phyloP scores from a whole-genome alignment of 1,140 invertebrate species.

The Pantala flavescens region DNA sequence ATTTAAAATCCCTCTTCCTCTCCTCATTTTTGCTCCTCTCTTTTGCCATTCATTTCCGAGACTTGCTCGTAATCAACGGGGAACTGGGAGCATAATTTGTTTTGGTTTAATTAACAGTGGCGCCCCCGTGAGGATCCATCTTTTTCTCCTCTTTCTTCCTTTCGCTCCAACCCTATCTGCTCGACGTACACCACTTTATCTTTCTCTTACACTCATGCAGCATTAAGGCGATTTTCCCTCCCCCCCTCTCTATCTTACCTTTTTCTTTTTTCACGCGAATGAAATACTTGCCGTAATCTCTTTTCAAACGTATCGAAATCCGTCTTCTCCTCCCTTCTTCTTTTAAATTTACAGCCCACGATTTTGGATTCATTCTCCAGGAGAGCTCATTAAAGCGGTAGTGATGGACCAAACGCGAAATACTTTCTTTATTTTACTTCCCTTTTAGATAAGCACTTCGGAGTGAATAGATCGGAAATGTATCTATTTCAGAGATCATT shows the following conservation, averaged over 20 bases:
- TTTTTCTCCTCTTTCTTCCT: not conserved
- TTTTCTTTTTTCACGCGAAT: not conserved
- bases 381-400: too few species aligned
- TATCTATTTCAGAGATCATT: too few species aligned
- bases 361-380: too few species aligned
- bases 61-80: not conserved
- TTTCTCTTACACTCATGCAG: too few species aligned
- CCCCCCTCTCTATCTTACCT: not conserved
- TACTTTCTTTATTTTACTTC: too few species aligned
- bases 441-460: too few species aligned
- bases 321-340: not conserved
- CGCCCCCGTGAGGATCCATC: not conserved
- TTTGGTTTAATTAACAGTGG: slow-evolving; percentile 10
- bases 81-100: slow-evolving; percentile 9
- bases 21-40: not conserved
- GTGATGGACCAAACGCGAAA: too few species aligned
- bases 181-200: too few species aligned
- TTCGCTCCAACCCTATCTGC: not conserved
- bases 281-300: too few species aligned
- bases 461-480: too few species aligned
- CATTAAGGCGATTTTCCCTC: not conserved
- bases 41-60: not conserved
- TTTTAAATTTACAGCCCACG: too few species aligned
- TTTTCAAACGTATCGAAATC: not conserved
- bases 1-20: not conserved